Evolutionary conservation across 2,797 vertebrate species (phyloP).

Genomic region (Enoplosus armatus): DNA sequence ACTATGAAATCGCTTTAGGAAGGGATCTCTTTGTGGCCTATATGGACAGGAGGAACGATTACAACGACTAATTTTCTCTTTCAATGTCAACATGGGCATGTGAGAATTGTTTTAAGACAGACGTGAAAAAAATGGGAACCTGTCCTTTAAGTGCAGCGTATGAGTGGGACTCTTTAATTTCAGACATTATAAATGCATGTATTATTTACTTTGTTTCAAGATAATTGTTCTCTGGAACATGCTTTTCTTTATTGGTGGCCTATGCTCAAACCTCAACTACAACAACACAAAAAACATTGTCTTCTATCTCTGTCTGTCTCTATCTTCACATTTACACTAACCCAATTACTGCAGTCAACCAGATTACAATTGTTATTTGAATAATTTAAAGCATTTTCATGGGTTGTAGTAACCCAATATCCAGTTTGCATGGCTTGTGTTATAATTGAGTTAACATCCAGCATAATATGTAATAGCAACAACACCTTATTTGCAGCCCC

Average conservation of each 20-base stretch:
- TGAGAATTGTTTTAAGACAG: too few species aligned
- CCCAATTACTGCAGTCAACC: background rate
- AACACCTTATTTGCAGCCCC: background rate
- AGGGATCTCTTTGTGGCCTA: too few species aligned
- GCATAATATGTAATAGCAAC: background rate
- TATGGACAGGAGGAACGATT: too few species aligned
- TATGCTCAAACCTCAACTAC: background rate
- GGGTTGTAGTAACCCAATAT: background rate
- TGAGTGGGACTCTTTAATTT: background rate
- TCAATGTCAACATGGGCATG: too few species aligned
- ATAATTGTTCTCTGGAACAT: background rate
- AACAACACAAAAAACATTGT: background rate
- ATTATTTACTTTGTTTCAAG: background rate
- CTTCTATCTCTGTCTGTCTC: too few species aligned
- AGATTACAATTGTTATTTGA: constrained; percentile 3
- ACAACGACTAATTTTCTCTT: too few species aligned
- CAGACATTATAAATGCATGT: background rate
- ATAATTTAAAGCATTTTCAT: background rate
- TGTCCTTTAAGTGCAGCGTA: background rate
- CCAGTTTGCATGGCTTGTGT: background rate
- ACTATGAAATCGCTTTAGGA: background rate
- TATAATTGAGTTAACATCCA: background rate
- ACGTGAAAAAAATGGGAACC: too few species aligned
- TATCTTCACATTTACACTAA: background rate
- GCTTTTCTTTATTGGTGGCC: background rate